Conservation (phyloP, 1,140 invertebrate genomes). For the Ceratina japonica region DNA sequence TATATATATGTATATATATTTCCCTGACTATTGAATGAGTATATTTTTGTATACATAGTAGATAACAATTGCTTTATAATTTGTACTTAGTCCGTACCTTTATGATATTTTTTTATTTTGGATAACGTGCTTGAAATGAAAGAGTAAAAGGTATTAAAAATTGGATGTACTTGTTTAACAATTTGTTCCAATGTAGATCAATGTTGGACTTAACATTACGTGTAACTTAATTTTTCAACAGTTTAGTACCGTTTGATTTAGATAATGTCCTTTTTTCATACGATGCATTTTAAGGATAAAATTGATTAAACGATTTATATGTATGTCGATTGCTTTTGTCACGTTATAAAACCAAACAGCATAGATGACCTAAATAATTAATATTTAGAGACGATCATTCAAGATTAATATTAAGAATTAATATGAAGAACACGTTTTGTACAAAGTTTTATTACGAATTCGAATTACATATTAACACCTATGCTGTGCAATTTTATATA, state of each 20-base stretch:
- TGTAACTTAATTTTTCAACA: slow-evolving; percentile 26
- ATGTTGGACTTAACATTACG: too few relatives aligned
- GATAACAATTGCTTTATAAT: slow-evolving; percentile 24
- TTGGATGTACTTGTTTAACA: too few relatives aligned
- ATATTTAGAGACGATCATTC: slow-evolving; percentile 48
- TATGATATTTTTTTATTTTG: slow-evolving; percentile 23
- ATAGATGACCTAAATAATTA: slow-evolving; percentile 42
- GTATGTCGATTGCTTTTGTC: slow-evolving; percentile 26
- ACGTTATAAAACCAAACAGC: slow-evolving; percentile 57
- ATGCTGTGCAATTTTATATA: slow-evolving; percentile 58
- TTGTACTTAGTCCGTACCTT: slow-evolving; percentile 30
- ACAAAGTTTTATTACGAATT: slow-evolving; percentile 60
- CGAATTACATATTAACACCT: slow-evolving; percentile 57
- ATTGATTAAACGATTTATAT: slow-evolving; percentile 16
- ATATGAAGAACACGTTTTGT: slow-evolving; percentile 56
- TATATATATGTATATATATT: too few relatives aligned
- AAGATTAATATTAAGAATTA: slow-evolving; percentile 51
- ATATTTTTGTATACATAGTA: slow-evolving; percentile 4
- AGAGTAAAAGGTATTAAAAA: slow-evolving; percentile 13
- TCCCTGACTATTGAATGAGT: neutral
- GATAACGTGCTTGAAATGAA: slow-evolving; percentile 16
- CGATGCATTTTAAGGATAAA: slow-evolving; percentile 12
- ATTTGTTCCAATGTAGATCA: too few relatives aligned
- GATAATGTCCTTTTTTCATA: slow-evolving; percentile 18
- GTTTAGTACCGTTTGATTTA: slow-evolving; percentile 44